Base-by-base conservation (phyloP, 2,797 vertebrate genomes). In the Peromyscus attwateri region DNA sequence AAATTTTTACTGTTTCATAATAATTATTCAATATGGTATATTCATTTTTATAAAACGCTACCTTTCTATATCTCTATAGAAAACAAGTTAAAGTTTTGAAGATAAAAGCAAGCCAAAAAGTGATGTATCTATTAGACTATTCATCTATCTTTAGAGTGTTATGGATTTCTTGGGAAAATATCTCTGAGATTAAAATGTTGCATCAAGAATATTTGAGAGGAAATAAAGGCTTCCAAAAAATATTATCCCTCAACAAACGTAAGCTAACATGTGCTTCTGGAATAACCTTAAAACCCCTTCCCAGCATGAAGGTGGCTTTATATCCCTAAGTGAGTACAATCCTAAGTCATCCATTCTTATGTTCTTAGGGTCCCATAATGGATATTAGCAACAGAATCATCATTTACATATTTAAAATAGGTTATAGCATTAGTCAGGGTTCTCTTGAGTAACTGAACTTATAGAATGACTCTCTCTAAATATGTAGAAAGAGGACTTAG, bases 41-140 rank as follows among this genome's bases (percentile, higher is more conserved):
- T 43, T 70, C 5, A 60, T 91, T 92, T 95, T 85, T 43, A 93
- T 71, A 71, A 93, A 91, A 34, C 12, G 62, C 31, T n/a, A 37
- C 70, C 97, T 80, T 77, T 37, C 31, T 29, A 40, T 43, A 2
- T 60, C 25, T 92, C 23, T 76, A 66, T 87, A 82, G 64, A 52
- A 16, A 79, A 85, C 10, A 92, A 81, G 64, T 82, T 95, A 90
- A 94, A 83, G 21, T 73, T 82, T 92, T 93, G 23, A 29, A 93
- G 95, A 92, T 79, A 96, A 82, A 95, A 91, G 62, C 66, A 93
- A 91, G 19, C 87, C 77, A 89, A 94, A 88, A 64, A 92, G 1
- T 13, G 11, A 76, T 82, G 82, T 87, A 76, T 77, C 83, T 80
- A 16, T 70, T 91, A 76, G 27, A 70, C 25, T 95, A 62, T 91